Evolutionary conservation across 2,797 vertebrate genomes (phyloP).

Genomic region (Spinus olivaceus): DNA sequence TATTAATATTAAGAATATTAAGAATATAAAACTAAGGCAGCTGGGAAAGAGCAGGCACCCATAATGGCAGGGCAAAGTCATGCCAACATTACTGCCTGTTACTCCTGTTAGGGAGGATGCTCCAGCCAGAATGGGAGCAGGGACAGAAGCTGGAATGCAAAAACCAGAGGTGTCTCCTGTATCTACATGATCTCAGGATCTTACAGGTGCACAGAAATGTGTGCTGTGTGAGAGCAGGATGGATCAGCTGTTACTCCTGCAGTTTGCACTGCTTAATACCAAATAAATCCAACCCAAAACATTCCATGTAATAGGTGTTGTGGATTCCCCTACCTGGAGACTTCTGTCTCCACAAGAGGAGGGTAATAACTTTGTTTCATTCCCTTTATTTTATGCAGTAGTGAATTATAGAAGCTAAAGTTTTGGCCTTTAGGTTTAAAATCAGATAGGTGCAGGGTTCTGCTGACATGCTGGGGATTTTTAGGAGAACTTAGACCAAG

Average conservation of each 20-base stretch:
- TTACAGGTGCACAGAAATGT: fast-evolving
- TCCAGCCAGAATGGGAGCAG: not conserved
- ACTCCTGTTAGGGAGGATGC: not conserved
- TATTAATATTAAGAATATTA: not conserved
- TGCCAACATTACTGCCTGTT: not conserved
- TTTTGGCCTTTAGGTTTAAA: not conserved
- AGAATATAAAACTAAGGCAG: not conserved
- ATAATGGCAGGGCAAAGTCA: not conserved
- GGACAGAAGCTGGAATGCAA: not conserved
- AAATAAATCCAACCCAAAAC: not conserved
- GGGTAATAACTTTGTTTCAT: not conserved
- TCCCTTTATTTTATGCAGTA: not conserved
- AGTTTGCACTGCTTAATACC: not conserved
- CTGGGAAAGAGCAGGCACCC: not conserved
- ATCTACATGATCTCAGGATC: not conserved
- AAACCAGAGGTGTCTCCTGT: not conserved
- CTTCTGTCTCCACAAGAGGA: not conserved
- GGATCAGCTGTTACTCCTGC: not conserved
- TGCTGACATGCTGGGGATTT: not conserved
- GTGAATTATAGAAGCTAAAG: not conserved
- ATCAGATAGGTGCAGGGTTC: not conserved
- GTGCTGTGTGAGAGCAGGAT: not conserved
- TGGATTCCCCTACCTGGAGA: not conserved
- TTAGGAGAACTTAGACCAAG: not conserved
- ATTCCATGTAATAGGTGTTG: not conserved